These are phyloP conservation scores for Caenorhabditis sp. DNA, from an alignment of 2,888 invertebrate species.

Conservation along the genomic window DNA sequence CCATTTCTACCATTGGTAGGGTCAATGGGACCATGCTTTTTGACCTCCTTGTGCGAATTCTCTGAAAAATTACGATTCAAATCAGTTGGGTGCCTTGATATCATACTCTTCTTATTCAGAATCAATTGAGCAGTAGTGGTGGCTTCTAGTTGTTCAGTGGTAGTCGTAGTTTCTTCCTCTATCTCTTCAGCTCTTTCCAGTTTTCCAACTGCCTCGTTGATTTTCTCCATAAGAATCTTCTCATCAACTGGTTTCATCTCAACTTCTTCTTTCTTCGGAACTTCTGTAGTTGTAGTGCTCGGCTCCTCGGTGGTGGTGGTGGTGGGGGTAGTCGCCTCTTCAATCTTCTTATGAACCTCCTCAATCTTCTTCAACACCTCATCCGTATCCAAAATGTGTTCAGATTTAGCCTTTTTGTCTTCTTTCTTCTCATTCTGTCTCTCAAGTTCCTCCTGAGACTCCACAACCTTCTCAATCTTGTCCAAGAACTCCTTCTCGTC, in stretches of 20 bases:
- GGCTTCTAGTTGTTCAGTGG: constrained; percentile 29
- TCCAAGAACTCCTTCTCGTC: constrained; percentile 53
- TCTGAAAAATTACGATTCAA: constrained; percentile 14
- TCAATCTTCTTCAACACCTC: constrained; percentile 52
- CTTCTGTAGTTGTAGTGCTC: constrained; percentile 16
- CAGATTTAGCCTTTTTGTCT: constrained; percentile 15
- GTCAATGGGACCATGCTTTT: neutral
- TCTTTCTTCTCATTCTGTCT: constrained; percentile 12
- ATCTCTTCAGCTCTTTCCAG: constrained; percentile 18
- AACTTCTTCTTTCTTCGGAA: constrained; percentile 36
- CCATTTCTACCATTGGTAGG: constrained; percentile 13
- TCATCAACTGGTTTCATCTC: constrained; percentile 43
- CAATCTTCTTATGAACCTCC: constrained; percentile 11
- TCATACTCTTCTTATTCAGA: constrained; percentile 50
- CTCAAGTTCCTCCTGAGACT: constrained; percentile 10
- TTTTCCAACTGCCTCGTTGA: constrained; percentile 36
- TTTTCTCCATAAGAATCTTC: constrained; percentile 40
- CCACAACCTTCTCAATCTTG: constrained; percentile 48
- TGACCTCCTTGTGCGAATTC: constrained; percentile 16
- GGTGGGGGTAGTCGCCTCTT: neutral
- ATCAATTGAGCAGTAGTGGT: constrained; percentile 49
- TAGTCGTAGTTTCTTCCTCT: constrained; percentile 14
- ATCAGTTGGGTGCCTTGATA: neutral
- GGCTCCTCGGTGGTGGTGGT: constrained; percentile 15
- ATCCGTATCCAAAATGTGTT: constrained; percentile 35